These are phyloP conservation scores for Drosophila nasuta DNA, from an alignment of 1,140 invertebrate species.

Conservation along the genomic window DNA sequence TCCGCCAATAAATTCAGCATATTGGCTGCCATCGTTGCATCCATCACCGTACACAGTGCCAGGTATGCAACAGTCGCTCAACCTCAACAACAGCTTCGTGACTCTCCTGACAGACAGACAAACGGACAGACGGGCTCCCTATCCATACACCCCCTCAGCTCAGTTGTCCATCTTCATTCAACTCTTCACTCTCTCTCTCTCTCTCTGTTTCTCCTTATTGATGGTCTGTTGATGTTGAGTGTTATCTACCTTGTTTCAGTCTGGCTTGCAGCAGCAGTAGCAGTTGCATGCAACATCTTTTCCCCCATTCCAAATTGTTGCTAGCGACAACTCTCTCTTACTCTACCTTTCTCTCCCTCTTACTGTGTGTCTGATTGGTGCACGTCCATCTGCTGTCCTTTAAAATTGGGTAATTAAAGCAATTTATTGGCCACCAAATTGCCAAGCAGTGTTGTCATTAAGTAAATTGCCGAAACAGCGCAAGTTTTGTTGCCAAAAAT, in stretches of 20 bases:
- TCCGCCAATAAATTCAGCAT: slow-evolving; percentile 91
- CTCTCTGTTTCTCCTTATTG: slow-evolving; percentile 48
- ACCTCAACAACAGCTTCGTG: slow-evolving; percentile 18
- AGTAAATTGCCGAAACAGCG: slow-evolving; percentile 47
- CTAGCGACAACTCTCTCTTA: slow-evolving; percentile 30
- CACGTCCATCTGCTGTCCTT: slow-evolving; percentile 35
- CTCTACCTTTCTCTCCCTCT: too few species aligned
- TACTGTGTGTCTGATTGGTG: not conserved
- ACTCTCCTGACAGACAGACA: not conserved
- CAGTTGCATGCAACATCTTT: slow-evolving; percentile 41
- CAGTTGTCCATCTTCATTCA: slow-evolving; percentile 59
- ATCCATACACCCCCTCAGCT: not conserved
- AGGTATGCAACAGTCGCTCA: slow-evolving; percentile 86
- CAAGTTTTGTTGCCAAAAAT: slow-evolving; percentile 32
- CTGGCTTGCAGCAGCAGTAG: slow-evolving; percentile 21
- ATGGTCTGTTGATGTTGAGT: slow-evolving; percentile 79
- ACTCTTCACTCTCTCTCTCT: slow-evolving; percentile 16
- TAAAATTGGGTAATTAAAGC: slow-evolving; percentile 83
- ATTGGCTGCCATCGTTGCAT: slow-evolving; percentile 91
- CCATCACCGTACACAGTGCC: slow-evolving; percentile 91
- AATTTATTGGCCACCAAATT: slow-evolving; percentile 72
- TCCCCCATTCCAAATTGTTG: slow-evolving; percentile 55
- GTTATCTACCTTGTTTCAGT: slow-evolving; percentile 75
- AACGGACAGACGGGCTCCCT: not conserved
- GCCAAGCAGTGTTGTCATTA: slow-evolving; percentile 71